phyloP scores from a whole-genome alignment of 2,113 vertebrate species.

The Gracilinanus agilis region DNA sequence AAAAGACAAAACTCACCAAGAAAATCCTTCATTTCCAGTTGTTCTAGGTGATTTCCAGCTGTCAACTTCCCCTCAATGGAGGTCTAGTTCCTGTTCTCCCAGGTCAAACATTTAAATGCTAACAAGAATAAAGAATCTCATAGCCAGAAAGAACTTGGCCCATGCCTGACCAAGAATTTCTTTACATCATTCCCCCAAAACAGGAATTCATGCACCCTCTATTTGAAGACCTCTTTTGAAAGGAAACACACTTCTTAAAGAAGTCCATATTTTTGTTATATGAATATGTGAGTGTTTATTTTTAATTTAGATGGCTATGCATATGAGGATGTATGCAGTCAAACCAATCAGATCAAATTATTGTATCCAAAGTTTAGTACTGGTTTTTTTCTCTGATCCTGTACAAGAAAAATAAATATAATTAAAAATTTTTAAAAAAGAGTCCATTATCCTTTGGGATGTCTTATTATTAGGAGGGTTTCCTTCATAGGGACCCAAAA shows the following conservation, averaged over 20 bases:
- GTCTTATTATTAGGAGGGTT: background rate
- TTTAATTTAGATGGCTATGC: conserved; percentile 73
- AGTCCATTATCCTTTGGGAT: background rate
- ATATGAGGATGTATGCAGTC: conserved; percentile 69
- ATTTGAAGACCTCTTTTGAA: background rate
- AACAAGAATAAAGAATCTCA: background rate
- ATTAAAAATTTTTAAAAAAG: too few relatives aligned
- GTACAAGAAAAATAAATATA: conserved; percentile 84
- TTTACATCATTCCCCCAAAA: background rate
- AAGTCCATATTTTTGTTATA: conserved; percentile 75
- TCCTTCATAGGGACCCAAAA: background rate
- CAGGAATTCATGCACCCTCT: background rate
- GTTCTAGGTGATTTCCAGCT: background rate
- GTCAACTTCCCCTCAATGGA: background rate
- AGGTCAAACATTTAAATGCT: background rate
- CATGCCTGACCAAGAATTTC: background rate
- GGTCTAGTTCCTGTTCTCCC: background rate
- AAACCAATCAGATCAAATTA: conserved; percentile 74
- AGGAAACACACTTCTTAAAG: background rate
- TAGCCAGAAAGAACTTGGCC: background rate
- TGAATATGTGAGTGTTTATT: conserved; percentile 78
- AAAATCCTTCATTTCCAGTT: background rate
- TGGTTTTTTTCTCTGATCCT: conserved; percentile 80
- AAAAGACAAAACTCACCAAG: background rate
- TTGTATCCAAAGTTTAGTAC: conserved; percentile 80